A percentile compares a stretch with the other conserved stretches of the same genome.
Evolutionary conservation across 2,113 vertebrate genomes (phyloP).

Genomic region (Hydrolagus affinis): DNA sequence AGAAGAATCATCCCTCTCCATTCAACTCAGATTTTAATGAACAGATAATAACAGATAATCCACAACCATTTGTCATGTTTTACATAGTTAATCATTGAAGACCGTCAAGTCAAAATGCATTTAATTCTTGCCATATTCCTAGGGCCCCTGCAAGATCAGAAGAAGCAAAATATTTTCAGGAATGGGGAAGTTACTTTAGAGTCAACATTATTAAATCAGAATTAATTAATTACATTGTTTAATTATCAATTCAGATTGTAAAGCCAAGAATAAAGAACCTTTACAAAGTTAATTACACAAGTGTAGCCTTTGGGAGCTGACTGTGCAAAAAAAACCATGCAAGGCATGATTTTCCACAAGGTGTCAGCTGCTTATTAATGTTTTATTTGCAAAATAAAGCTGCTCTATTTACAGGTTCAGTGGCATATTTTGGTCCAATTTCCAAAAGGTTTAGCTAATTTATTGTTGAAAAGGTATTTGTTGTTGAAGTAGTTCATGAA

Average conservation of each 20-base stretch:
- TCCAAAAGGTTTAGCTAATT: neutral
- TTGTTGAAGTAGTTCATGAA: too few species aligned
- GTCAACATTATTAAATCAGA: neutral
- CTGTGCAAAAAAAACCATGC: neutral
- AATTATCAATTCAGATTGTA: neutral
- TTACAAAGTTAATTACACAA: neutral
- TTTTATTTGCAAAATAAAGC: neutral
- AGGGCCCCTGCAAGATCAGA: neutral
- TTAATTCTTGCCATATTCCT: neutral
- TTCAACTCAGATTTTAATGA: slow-evolving; percentile 3
- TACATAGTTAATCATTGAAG: neutral
- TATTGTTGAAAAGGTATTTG: too few species aligned
- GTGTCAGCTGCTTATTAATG: neutral
- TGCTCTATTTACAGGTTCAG: neutral
- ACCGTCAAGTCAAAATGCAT: neutral
- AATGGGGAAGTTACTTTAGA: neutral
- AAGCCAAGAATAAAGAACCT: neutral
- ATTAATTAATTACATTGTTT: slow-evolving; percentile 16
- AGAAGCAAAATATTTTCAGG: neutral
- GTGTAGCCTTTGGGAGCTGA: neutral
- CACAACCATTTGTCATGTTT: neutral
- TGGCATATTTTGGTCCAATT: neutral
- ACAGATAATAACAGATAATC: neutral
- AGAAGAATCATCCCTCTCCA: neutral
- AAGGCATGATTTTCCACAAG: neutral